Base-by-base conservation (phyloP, 2,113 vertebrate species). In the Hoplias malabaricus region DNA sequence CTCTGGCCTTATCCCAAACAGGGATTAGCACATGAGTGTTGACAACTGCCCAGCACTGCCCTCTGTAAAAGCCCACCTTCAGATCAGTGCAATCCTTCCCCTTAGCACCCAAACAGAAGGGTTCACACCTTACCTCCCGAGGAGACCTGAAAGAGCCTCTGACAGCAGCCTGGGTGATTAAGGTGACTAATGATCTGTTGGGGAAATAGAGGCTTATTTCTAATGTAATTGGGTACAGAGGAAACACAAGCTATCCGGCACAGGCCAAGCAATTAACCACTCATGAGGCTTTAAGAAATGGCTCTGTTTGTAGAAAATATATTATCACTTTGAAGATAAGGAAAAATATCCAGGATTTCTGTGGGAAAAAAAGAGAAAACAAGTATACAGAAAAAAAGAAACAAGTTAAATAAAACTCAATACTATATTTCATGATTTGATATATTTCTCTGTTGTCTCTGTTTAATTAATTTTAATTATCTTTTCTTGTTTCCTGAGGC, bases 121-220 rank as follows among this genome's bases (percentile, higher is more conserved):
- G 68, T 74, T 81, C 73, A 84, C 84, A 83, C 85, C 84, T 80
- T 73, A 80, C 59, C 71, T 77, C 61, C 61, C 57, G 42, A 68
- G 33, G 72, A 48, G 34, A 31, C 36, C 73, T 72, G 8, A 83
- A 79, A 80, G 78, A 80, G 40, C 29, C 72, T 63, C 75, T n/a
- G 65, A 74, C 81, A 76, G 81, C 81, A 81, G 84, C 84, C 31
- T 33, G 76, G 70, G 70, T 79, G 82, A 87, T 88, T 88, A 87
- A 63, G 76, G 80, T 57, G 56, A 80, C 81, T 90, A 85, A 91
- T 85, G 88, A 88, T 82, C 80, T 92, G 91, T 91, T 92, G 86
- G 84, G 88, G 83, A 91, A 92, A 91, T 79, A 92, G 80, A 69
- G 87, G 87, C 86, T 92, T 92, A 90, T 84, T 80, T 88, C 80